These are phyloP conservation scores for Bombylius major DNA, from an alignment of 2,888 invertebrate genomes.

Conservation along the genomic window DNA sequence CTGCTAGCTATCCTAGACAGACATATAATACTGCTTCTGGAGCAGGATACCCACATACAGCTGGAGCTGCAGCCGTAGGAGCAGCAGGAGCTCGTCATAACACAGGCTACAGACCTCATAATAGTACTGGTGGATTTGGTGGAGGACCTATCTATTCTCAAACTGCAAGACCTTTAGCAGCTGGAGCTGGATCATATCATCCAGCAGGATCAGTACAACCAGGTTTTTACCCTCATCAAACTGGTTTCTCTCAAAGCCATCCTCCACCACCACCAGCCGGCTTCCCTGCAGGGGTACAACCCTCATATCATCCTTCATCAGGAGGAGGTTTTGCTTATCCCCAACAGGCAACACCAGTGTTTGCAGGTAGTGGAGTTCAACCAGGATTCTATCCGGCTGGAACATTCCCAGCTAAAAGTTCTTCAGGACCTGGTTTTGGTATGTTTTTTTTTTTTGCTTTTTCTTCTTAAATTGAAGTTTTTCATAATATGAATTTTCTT, in stretches of 20 bases:
- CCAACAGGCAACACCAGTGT: constrained; percentile 6
- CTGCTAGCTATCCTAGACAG: constrained; percentile 3
- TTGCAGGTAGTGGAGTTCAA: constrained; percentile 5
- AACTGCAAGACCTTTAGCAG: constrained; percentile 21
- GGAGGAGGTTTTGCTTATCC: constrained; percentile 1
- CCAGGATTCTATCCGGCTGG: constrained; percentile 12
- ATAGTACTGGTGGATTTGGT: constrained; percentile 9
- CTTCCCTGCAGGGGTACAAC: background rate
- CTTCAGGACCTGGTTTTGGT: constrained; percentile 34
- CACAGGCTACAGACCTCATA: background rate
- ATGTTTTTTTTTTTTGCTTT: constrained; percentile 9
- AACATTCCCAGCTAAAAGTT: constrained; percentile 1
- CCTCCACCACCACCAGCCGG: constrained; percentile 5
- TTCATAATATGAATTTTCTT: background rate
- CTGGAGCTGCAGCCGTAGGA: constrained; percentile 1
- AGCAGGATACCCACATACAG: background rate
- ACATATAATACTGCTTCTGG: constrained; percentile 7
- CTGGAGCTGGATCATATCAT: constrained; percentile 21
- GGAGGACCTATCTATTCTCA: constrained; percentile 22
- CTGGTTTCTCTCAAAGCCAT: constrained; percentile 14
- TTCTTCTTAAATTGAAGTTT: background rate
- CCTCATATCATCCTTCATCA: constrained; percentile 16
- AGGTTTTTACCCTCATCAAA: constrained; percentile 10
- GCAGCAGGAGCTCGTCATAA: background rate
- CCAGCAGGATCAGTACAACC: constrained; percentile 17